A percentile compares a stretch with the other conserved stretches of the same genome.
These are phyloP conservation scores for Pentalonia nigronervosa DNA, from an alignment of 1,140 invertebrate genomes.

Conservation along the genomic window DNA sequence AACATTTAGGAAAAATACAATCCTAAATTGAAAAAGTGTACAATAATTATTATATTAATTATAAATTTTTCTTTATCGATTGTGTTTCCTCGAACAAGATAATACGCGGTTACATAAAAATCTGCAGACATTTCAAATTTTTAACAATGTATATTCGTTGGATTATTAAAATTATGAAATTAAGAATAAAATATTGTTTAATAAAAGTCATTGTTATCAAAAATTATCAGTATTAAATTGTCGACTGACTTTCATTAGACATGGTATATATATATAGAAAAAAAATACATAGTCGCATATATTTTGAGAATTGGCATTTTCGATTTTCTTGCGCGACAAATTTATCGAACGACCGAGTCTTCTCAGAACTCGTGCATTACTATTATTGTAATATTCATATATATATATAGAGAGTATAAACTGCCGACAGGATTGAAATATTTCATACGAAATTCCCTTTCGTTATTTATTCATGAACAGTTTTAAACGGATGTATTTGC, in stretches of 20 bases:
- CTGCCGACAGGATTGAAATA: not conserved
- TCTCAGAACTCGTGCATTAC: not conserved
- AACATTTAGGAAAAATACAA: no score
- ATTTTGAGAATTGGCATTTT: not conserved
- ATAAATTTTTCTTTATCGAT: not conserved
- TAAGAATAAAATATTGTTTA: no score
- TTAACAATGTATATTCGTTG: not conserved
- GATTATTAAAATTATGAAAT: not conserved
- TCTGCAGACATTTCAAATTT: not conserved
- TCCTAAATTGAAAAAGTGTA: no score
- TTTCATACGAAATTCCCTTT: not conserved
- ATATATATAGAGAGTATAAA: not conserved
- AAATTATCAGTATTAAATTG: not conserved
- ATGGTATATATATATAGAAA: no score
- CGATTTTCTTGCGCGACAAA: not conserved
- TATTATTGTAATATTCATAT: no score
- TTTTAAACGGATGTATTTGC: not conserved
- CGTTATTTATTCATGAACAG: slow-evolving; percentile 9
- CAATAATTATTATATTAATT: no score
- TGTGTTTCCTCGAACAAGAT: not conserved
- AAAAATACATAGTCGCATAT: not conserved
- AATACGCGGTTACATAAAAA: not conserved
- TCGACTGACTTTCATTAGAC: not conserved
- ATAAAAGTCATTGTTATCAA: not conserved
- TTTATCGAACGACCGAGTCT: not conserved